Conservation (phyloP, 2,797 vertebrate species). For the Periophthalmus magnuspinnatus region DNA sequence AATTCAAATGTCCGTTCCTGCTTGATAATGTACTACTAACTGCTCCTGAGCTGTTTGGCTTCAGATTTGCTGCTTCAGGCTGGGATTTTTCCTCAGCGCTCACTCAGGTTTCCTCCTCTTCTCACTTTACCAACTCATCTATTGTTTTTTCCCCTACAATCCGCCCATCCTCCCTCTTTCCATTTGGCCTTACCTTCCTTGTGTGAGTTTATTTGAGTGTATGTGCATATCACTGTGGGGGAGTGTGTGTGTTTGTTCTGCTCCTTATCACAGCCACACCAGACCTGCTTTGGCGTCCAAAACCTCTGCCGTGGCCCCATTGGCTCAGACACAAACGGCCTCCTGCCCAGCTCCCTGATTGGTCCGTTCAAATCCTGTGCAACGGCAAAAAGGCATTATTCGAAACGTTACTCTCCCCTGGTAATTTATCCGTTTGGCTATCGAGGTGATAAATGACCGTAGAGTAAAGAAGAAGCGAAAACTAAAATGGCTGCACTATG, state of each 20-base stretch:
- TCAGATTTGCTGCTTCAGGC: conserved; percentile 56
- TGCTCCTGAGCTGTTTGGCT: conserved; percentile 13
- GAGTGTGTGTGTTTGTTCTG: conserved; percentile 74
- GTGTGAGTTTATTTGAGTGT: conserved; percentile 33
- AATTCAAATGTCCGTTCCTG: not conserved
- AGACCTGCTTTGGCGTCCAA: conserved; percentile 72
- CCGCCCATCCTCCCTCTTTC: conserved; percentile 20
- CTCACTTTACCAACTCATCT: conserved; percentile 9
- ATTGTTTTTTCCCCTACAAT: conserved; percentile 27
- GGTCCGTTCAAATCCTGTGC: conserved; percentile 62
- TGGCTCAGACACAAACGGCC: conserved; percentile 65
- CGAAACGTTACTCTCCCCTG: conserved; percentile 44
- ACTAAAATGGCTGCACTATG: conserved; percentile 18
- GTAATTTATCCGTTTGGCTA: conserved; percentile 59
- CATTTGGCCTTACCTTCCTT: conserved; percentile 51
- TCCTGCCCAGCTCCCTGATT: conserved; percentile 53
- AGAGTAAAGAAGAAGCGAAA: conserved; percentile 29
- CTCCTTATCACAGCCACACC: conserved; percentile 75
- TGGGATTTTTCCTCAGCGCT: conserved; percentile 40
- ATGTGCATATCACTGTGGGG: conserved; percentile 51
- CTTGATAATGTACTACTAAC: not conserved
- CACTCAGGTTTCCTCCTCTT: conserved; percentile 33
- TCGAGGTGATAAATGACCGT: conserved; percentile 48
- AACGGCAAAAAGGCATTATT: conserved; percentile 51
- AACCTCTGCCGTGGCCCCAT: conserved; percentile 66